Base-by-base conservation (phyloP, 2,888 invertebrate genomes). In the Teinopalpus imperialis region DNA sequence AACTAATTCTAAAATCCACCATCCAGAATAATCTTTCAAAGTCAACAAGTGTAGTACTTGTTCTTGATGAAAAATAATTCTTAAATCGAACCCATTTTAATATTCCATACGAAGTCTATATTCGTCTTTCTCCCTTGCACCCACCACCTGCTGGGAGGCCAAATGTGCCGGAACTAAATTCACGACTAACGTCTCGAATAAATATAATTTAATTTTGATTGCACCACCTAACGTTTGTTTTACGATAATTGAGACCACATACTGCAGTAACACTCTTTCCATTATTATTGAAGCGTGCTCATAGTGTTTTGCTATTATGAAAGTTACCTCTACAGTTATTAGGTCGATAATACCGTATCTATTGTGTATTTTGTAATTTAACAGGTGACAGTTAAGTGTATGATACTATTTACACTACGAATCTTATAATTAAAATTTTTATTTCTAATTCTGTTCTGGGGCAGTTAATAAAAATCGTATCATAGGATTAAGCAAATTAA, bases 91-190 rank as follows among this genome's bases (percentile, higher is more conserved):
- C 34, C 41, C 23, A 30, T 46, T 29, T 20, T 24, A 4, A 21
- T 13, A 8, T 5, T 2, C 2, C 3, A 8, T 10, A 8, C 12
- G n/a, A 58, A 54, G 53, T 54, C 51, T 46, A 10, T 20, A 16
- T 58, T 48, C 49, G 50, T 56, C 52, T 53, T 54, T 60, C 61
- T 30, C 49, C 61, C 59, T 61, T 63, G 52, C 57, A 47, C 57
- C 70, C 70, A 35, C 61, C 67, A 83, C 81, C 83, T 81, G 85
- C 78, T 73, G 73, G 51, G 72, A 66, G 57, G 57, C 72, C 72
- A 76, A 76, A 74, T 78, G 58, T 60, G 66, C 74, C 78, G 79
- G 79, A 79, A 81, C 74, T 59, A 61, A 72, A 72, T 69, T 69
- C 72, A 69, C 66, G 66, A 35, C 73, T 70, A 77, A 75, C 72